These are phyloP conservation scores for Temnothorax nylanderi DNA, from an alignment of 1,140 invertebrate genomes.

Conservation along the genomic window DNA sequence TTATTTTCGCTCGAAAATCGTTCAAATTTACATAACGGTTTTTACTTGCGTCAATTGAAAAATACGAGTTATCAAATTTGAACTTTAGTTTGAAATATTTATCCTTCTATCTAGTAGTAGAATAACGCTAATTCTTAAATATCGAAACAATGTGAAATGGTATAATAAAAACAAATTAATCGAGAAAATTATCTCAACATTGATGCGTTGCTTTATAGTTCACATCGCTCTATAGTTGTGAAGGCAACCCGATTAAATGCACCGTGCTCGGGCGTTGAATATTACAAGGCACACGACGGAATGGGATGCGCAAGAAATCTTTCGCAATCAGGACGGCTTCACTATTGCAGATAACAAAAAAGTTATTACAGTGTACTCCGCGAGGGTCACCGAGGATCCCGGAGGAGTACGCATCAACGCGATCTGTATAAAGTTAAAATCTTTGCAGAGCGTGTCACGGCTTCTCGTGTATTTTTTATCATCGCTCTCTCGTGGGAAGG, in stretches of 20 bases:
- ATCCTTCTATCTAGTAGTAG: no score
- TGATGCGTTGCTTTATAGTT: background rate
- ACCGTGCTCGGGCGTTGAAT: background rate
- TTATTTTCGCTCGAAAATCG: background rate
- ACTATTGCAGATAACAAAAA: constrained; percentile 42
- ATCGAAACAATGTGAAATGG: background rate
- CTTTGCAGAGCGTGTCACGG: background rate
- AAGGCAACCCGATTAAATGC: constrained; percentile 11
- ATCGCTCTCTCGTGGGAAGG: background rate
- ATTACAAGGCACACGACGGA: constrained; percentile 6
- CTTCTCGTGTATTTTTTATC: constrained; percentile 36
- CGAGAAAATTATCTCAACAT: background rate
- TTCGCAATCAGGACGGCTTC: constrained; percentile 41
- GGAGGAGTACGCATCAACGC: background rate
- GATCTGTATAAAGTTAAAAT: constrained; percentile 23
- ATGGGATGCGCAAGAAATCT: constrained; percentile 47
- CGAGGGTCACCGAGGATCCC: background rate
- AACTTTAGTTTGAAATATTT: background rate
- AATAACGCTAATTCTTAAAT: no score
- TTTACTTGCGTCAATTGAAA: background rate
- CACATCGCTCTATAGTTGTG: background rate
- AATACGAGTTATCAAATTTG: background rate
- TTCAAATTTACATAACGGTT: background rate
- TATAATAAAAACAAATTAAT: background rate
- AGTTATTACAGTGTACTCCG: constrained; percentile 15